phyloP scores from a whole-genome alignment of 2,797 vertebrate genomes.

The Anableps anableps region DNA sequence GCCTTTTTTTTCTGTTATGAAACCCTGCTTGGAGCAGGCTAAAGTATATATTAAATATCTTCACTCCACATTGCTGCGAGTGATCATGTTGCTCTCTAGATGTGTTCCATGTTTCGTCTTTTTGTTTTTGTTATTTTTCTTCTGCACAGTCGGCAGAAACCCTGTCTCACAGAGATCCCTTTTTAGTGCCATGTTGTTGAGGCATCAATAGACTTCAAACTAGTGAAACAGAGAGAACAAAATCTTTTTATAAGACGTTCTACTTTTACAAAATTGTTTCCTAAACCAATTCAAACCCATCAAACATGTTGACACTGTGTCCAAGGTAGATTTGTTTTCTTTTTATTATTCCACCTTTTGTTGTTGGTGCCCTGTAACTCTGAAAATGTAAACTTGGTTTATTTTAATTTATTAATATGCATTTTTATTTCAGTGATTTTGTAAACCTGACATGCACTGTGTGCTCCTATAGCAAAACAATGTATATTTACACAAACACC shows the following conservation, averaged over 20 bases:
- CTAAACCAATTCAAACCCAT: background rate
- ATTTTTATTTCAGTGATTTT: background rate
- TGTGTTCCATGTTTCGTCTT: background rate
- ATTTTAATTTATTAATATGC: background rate
- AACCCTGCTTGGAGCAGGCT: background rate
- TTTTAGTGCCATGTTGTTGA: background rate
- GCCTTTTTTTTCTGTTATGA: background rate
- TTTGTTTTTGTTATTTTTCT: background rate
- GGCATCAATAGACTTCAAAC: background rate
- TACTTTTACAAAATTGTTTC: background rate
- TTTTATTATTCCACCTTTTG: background rate
- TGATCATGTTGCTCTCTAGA: background rate
- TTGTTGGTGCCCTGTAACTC: background rate
- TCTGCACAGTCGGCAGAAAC: background rate
- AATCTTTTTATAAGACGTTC: background rate
- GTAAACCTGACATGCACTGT: background rate
- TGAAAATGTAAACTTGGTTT: background rate
- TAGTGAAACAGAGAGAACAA: background rate
- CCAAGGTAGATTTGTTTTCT: background rate
- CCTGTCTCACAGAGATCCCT: background rate
- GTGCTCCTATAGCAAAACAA: background rate
- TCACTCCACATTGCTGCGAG: background rate
- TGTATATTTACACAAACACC: background rate
- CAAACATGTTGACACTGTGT: background rate
- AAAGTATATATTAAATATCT: background rate